Conservation (phyloP, 2,113 vertebrate species). For the Delphinapterus leucas region DNA sequence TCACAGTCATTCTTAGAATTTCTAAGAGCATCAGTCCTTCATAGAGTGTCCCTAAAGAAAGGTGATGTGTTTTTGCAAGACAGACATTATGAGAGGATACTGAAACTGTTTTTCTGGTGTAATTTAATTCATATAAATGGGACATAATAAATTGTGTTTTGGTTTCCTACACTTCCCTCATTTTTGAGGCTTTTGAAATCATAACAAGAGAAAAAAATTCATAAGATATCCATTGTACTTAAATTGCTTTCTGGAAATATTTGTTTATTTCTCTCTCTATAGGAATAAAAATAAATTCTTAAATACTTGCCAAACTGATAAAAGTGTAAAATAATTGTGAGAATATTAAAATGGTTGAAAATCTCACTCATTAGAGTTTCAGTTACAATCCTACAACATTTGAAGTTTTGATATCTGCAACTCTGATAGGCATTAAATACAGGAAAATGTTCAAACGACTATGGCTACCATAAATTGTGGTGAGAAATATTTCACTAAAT, state of each 20-base stretch:
- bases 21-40: background rate
- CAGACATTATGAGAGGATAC: background rate
- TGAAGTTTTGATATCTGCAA: background rate
- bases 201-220: background rate
- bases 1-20: background rate
- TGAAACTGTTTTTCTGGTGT: background rate
- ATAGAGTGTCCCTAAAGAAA: background rate
- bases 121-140: background rate
- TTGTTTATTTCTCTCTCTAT: background rate
- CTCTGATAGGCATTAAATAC: background rate
- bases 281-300: background rate
- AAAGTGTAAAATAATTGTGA: background rate
- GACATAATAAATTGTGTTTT: background rate
- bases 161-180: background rate
- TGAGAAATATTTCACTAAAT: background rate
- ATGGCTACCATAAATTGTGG: background rate
- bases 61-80: background rate
- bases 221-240: background rate
- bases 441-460: background rate
- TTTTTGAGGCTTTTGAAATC: background rate
- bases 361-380: background rate
- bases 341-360: background rate
- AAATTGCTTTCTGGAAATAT: background rate
- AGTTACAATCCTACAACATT: background rate
- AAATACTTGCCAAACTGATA: background rate